Percentiles rank a stretch among this genome's conserved stretches.
Evolutionary conservation across 2,888 invertebrate genomes (phyloP).

Genomic region (Lasioglossum figueresi): DNA sequence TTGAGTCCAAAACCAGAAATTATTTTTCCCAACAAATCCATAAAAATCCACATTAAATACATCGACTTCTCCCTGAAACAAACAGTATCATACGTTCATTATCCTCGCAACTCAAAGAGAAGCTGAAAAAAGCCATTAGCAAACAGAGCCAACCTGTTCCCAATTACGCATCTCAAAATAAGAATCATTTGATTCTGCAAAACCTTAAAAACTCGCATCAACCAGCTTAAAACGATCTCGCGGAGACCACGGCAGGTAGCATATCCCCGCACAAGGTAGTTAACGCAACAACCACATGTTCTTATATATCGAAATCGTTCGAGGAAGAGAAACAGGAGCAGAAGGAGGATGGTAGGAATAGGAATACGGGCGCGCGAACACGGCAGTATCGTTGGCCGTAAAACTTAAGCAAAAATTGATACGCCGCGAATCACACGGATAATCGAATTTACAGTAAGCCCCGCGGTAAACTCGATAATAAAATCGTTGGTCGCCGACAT

Average conservation of each 20-base stretch:
- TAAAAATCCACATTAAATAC: neutral
- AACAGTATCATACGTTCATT: neutral
- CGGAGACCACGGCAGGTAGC: neutral
- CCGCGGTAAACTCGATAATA: slow-evolving; percentile 34
- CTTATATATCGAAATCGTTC: neutral
- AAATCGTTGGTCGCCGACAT: slow-evolving; percentile 25
- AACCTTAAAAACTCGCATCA: neutral
- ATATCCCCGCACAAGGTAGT: neutral
- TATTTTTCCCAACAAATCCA: neutral
- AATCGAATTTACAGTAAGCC: slow-evolving; percentile 52
- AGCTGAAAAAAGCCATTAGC: neutral
- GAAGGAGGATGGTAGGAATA: neutral
- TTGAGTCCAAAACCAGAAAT: neutral
- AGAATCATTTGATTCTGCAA: neutral
- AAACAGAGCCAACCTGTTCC: neutral
- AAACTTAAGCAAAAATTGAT: slow-evolving; percentile 52
- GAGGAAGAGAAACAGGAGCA: slow-evolving; percentile 1
- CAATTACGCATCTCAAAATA: neutral
- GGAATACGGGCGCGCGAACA: neutral
- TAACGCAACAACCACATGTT: neutral
- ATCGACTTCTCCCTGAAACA: neutral
- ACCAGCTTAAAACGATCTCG: neutral
- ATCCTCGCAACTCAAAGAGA: neutral
- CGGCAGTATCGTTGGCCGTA: slow-evolving; percentile 2
- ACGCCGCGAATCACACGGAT: slow-evolving; percentile 43